A percentile compares a stretch with the other conserved stretches of the same genome.
Conservation (phyloP, 2,888 invertebrate genomes). For the Hyles lineata region DNA sequence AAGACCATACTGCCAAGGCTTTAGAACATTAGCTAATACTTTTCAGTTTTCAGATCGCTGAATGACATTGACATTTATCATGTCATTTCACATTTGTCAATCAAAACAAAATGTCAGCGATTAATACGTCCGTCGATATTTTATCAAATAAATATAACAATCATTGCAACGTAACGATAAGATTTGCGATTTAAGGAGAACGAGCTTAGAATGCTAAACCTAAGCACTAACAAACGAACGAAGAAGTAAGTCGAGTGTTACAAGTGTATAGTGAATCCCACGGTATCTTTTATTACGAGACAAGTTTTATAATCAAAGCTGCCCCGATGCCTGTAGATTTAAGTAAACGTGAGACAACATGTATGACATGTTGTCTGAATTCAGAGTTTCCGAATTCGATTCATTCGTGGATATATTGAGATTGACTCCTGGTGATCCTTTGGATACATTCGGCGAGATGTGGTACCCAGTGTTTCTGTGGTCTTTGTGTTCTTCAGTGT, state of each 20-base stretch:
- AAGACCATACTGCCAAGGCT: no score
- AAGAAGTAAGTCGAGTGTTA: conserved; percentile 20
- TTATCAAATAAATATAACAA: not conserved
- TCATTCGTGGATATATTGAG: conserved; percentile 89
- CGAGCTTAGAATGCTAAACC: not conserved
- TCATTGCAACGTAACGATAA: conserved; percentile 5
- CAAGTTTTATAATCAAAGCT: conserved; percentile 44
- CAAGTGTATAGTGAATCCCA: not conserved
- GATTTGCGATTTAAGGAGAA: not conserved
- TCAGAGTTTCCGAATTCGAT: conserved; percentile 86
- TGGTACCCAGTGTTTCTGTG: conserved; percentile 99
- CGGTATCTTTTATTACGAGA: conserved; percentile 12
- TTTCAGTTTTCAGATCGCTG: not conserved
- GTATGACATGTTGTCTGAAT: conserved; percentile 85
- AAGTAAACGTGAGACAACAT: conserved; percentile 72
- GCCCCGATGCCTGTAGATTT: conserved; percentile 78
- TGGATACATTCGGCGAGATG: conserved; percentile 94
- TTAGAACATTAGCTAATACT: no score
- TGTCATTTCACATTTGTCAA: not conserved
- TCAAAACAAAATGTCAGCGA: conserved; percentile 21
- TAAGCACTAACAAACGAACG: conserved; percentile 20
- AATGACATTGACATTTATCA: conserved; percentile 11
- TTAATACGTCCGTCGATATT: conserved; percentile 22
- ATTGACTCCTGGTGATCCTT: conserved; percentile 86
- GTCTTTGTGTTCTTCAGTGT: conserved; percentile 96